These are phyloP conservation scores for Grallaria varia DNA, from an alignment of 2,113 vertebrate species.

Conservation along the genomic window DNA sequence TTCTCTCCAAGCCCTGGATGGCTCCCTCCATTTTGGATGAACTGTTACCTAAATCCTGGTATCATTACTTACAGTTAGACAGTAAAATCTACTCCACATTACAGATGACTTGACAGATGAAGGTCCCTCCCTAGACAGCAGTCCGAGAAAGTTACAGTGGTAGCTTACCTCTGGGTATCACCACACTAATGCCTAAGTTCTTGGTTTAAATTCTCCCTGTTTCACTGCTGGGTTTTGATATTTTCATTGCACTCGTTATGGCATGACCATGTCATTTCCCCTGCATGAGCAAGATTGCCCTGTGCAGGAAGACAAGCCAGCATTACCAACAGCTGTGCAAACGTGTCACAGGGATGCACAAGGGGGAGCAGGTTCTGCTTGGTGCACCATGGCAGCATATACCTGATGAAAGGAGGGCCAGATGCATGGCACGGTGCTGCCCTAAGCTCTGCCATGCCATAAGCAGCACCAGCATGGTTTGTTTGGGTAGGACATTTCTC, in stretches of 20 bases:
- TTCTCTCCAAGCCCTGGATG: neutral
- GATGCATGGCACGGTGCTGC: neutral
- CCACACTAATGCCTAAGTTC: neutral
- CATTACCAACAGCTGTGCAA: fast-evolving
- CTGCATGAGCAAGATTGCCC: neutral
- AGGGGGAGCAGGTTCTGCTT: neutral
- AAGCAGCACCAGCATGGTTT: neutral
- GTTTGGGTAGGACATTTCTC: neutral
- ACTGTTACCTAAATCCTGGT: neutral
- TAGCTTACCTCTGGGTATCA: neutral
- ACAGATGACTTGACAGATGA: neutral
- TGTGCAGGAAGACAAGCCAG: neutral
- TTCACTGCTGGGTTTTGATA: neutral
- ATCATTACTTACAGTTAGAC: neutral
- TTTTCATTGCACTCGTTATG: neutral
- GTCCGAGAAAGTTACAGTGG: neutral
- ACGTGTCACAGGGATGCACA: neutral
- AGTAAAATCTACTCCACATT: neutral
- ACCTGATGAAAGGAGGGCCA: neutral
- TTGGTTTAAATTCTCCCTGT: neutral
- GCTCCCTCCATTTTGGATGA: neutral
- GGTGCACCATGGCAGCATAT: fast-evolving
- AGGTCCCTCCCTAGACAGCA: neutral
- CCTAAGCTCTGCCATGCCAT: neutral
- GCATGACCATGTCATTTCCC: neutral